A percentile compares a stretch with the other conserved stretches of the same genome.
These are phyloP conservation scores for Drosophila ustulata DNA, from an alignment of 2,888 invertebrate genomes.

Conservation along the genomic window DNA sequence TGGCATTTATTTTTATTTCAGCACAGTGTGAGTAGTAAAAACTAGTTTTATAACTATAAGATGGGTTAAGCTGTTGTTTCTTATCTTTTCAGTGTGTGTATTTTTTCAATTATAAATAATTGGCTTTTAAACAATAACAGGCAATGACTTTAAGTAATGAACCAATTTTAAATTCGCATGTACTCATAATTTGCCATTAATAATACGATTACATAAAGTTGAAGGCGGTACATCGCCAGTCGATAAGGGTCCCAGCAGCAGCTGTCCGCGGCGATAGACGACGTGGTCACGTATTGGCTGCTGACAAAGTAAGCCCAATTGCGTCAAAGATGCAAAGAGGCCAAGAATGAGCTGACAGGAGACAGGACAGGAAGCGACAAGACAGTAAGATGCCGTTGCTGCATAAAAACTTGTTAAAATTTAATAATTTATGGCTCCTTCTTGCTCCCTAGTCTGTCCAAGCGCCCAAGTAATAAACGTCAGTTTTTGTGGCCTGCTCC, in stretches of 20 bases:
- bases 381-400: conserved; percentile 59
- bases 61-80: neutral
- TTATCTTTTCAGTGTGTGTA: neutral
- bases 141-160: conserved; percentile 3
- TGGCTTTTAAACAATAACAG: neutral
- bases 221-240: neutral
- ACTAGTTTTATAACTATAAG: conserved; percentile 7
- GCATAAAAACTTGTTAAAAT: conserved; percentile 81
- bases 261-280: conserved; percentile 2
- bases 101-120: conserved; percentile 9
- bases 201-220: conserved; percentile 61
- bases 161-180: neutral
- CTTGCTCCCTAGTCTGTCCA: conserved; percentile 43
- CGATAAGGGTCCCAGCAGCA: conserved; percentile 7
- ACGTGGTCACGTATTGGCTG: conserved; percentile 63
- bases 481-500: conserved; percentile 62
- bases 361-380: conserved; percentile 20
- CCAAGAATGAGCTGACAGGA: conserved; percentile 20
- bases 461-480: conserved; percentile 71
- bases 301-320: conserved; percentile 57
- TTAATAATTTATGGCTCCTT: conserved; percentile 78
- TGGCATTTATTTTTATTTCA: conserved; percentile 13
- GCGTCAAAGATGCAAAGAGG: conserved; percentile 31
- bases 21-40: conserved; percentile 24
- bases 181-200: conserved; percentile 48